phyloP scores from a whole-genome alignment of 2,888 invertebrate species.

The Callinectes sapidus region DNA sequence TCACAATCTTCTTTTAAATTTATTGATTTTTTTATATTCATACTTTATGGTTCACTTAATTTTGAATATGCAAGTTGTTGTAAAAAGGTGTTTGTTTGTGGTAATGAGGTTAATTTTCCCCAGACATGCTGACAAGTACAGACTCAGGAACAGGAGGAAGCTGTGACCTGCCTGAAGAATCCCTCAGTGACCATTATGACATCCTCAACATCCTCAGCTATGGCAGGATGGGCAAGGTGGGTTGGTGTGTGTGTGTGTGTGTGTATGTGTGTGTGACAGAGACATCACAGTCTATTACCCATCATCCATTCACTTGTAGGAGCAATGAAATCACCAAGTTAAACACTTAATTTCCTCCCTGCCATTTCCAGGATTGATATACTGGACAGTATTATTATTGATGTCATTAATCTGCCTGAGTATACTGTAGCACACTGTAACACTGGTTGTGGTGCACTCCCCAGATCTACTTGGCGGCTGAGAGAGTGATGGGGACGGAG shows the following conservation, averaged over 20 bases:
- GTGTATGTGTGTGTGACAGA: too few species aligned
- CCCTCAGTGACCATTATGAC: slow-evolving; percentile 63
- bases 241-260: not conserved
- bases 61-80: not conserved
- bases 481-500: slow-evolving; percentile 48
- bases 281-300: too few species aligned
- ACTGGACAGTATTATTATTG: too few species aligned
- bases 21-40: not conserved
- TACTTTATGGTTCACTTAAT: not conserved
- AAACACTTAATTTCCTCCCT: too few species aligned
- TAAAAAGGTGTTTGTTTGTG: not conserved
- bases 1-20: not conserved
- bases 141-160: slow-evolving; percentile 44
- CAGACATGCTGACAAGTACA: slow-evolving; percentile 50
- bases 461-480: slow-evolving; percentile 60
- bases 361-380: too few species aligned
- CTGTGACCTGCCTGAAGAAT: slow-evolving; percentile 61
- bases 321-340: too few species aligned
- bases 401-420: not conserved
- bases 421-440: not conserved
- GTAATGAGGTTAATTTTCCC: not conserved
- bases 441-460: not conserved
- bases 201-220: slow-evolving; percentile 62
- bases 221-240: slow-evolving; percentile 67
- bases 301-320: too few species aligned